Evolutionary conservation across 53 echinoderm and acorn worm species (phyloP).

Genomic region (Paracentrotus lividus): DNA sequence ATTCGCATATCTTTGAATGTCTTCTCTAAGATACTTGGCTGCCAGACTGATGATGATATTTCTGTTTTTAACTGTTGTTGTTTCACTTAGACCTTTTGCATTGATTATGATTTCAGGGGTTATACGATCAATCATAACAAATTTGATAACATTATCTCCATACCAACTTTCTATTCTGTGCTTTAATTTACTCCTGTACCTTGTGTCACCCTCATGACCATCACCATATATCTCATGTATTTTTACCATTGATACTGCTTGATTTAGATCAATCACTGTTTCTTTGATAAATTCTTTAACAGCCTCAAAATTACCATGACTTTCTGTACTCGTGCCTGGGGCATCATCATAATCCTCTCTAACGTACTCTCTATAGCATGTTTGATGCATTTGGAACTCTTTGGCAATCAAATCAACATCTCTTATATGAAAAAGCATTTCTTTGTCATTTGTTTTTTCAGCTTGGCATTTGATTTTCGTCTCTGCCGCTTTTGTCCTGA

Average conservation of each 20-base stretch:
- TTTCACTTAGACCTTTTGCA: constrained; percentile 62
- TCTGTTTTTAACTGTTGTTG: constrained; percentile 42
- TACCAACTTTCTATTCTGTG: constrained; percentile 16
- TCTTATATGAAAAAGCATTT: constrained; percentile 40
- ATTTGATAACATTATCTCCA: constrained; percentile 51
- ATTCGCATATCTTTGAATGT: constrained; percentile 51
- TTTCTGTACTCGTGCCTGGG: constrained; percentile 42
- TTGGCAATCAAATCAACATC: constrained; percentile 63
- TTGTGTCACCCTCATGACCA: constrained; percentile 59
- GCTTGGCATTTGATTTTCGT: constrained; percentile 45
- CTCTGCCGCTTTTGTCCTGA: constrained; percentile 54
- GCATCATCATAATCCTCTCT: constrained; percentile 51
- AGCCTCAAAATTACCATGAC: constrained; percentile 57
- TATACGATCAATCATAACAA: constrained; percentile 44
- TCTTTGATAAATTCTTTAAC: constrained; percentile 34
- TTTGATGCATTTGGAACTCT: constrained; percentile 60
- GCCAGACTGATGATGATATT: constrained; percentile 52
- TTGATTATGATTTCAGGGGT: constrained; percentile 64
- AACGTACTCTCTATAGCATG: constrained; percentile 41
- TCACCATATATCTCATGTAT: constrained; percentile 64
- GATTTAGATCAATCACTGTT: constrained; percentile 64
- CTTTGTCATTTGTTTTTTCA: constrained; percentile 36
- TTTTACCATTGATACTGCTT: constrained; percentile 59
- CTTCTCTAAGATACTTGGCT: constrained; percentile 59
- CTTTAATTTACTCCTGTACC: constrained; percentile 49